Conservation (phyloP, 2,113 vertebrate species). For the Nesoenas mayeri region DNA sequence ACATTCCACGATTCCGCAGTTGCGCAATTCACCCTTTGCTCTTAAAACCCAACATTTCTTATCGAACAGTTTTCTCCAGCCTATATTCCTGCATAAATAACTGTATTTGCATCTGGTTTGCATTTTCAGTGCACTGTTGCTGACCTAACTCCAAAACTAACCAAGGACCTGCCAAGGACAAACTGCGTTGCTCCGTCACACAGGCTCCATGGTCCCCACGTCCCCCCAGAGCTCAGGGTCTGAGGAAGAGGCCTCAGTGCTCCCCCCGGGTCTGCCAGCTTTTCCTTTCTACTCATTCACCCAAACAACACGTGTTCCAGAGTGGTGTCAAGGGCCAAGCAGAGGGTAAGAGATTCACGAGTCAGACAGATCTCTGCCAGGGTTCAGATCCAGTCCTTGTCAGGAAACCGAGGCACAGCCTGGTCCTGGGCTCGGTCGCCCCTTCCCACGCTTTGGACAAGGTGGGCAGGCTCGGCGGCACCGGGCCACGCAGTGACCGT, state of each 20-base stretch:
- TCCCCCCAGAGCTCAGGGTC: too few species aligned
- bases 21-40: background rate
- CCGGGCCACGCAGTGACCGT: background rate
- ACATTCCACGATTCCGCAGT: background rate
- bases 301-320: slow-evolving; percentile 29
- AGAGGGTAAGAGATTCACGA: background rate
- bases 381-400: slow-evolving; percentile 53
- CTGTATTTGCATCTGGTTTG: background rate
- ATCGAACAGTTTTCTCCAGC: background rate
- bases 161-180: background rate
- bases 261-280: background rate
- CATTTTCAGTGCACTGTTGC: background rate
- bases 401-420: slow-evolving; percentile 12
- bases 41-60: background rate
- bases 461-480: background rate
- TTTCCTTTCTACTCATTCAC: background rate
- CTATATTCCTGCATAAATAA: background rate
- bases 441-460: background rate
- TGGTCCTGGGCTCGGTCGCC: background rate
- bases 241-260: too few species aligned
- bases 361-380: slow-evolving; percentile 23
- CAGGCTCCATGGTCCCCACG: accelerated
- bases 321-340: slow-evolving; percentile 34
- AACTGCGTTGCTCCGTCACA: accelerated
- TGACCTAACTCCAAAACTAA: slow-evolving; percentile 9